Evolutionary conservation across 2,113 vertebrate genomes (phyloP).

Genomic region (Pterocles burchelli): DNA sequence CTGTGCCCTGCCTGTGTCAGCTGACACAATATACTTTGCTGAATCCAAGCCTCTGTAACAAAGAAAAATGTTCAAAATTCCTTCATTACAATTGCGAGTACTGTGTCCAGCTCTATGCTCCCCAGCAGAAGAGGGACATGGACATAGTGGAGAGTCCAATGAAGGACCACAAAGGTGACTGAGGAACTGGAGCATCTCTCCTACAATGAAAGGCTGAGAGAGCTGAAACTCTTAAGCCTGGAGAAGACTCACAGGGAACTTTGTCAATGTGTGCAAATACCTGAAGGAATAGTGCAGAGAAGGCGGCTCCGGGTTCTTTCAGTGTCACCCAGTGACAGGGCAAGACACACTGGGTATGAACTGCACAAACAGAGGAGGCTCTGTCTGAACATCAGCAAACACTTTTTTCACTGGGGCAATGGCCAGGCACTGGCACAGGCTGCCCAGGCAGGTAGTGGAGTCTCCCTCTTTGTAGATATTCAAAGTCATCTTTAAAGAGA

Average conservation of each 20-base stretch:
- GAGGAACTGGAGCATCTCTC: background rate
- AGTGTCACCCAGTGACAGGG: background rate
- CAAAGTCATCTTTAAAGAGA: background rate
- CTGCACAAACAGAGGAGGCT: background rate
- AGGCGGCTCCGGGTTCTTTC: background rate
- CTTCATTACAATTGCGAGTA: rapidly evolving
- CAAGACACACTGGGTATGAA: background rate
- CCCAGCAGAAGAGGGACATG: background rate
- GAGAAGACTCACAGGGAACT: background rate
- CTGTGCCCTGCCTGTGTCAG: no score
- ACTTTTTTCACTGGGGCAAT: background rate
- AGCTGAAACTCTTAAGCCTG: background rate
- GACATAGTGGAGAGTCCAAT: background rate
- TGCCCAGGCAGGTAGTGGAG: background rate
- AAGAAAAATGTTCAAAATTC: background rate
- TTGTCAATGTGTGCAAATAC: background rate
- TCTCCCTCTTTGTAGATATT: background rate
- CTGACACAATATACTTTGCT: background rate
- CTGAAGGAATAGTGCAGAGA: background rate
- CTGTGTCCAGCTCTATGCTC: background rate
- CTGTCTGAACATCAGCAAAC: background rate
- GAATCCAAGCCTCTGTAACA: background rate
- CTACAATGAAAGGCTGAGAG: background rate
- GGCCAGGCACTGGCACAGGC: no score
- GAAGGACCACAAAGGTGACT: background rate